Evolutionary conservation across 1,140 invertebrate genomes (phyloP), one percentile per base, ranked within the genome.

Genomic region (Heliconius hermathena): DNA sequence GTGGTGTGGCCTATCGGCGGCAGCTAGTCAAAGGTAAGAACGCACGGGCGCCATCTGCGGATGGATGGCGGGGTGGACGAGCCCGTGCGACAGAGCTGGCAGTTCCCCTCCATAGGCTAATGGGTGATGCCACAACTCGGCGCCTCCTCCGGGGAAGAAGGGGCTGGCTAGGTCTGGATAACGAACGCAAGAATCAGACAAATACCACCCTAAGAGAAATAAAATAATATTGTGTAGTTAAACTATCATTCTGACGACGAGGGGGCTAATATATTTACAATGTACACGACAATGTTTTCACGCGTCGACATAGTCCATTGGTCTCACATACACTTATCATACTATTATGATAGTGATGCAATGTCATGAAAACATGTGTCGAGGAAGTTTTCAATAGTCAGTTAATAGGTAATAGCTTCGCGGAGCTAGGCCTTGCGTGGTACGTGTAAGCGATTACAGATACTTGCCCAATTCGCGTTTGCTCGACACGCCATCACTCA

Each of bases 11-110:
- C 97, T 98, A 96, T 97, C 97, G 96, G 97, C 97, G 97, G 97
- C 97, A 97, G 97, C 97, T 98, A 98, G 97, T 98, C 97, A 98
- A 97, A 98, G 97, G 97, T 98, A 98, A 95, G 97, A 98, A 96
- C 97, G 97, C 96, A 98, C 97, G 93, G 98, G 97, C 93, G 98
- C 98, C 95, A 99, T 97, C 97, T 99, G 98, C 94, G 98, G 98
- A 96, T 99, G 98, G 94, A 99, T 97, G 93, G 98, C 98, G 91
- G 98, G 98, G 95, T 99, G 98, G 86, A 99, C 97, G 86, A 99
- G 96, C 76, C 97, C 97, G 94, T 98, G 98, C 92, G 98, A 98
- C 85, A 98, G 96, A 74, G 97, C 96, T 80, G 97, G 97, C 90
- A 98, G 95, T 92, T 98, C 98, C 74, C 96, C 97, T n/a, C 96